Evolutionary conservation across 2,113 vertebrate species (phyloP), one percentile per base, ranked within the genome.

Genomic region (Numida meleagris): DNA sequence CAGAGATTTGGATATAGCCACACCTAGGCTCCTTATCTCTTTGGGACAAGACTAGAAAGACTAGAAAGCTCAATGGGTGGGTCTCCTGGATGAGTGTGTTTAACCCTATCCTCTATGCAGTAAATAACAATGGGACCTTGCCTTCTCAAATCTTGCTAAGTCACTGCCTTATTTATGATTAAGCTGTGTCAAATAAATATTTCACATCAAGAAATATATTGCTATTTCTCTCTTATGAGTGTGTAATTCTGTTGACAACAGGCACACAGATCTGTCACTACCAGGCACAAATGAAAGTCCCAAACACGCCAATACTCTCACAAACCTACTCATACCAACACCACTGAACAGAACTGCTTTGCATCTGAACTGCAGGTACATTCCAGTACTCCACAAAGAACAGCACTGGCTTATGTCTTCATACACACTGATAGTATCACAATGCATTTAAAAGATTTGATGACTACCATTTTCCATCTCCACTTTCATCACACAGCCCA

Each of bases 271-370:
- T 14, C 53, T 53, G 91, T 67, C 1, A 25, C 51, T 61, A 76
- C 48, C 42, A 12, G 8, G 36, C 61, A 33, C 34, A 76, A 70
- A 19, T 24, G 50, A 48, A 92, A 82, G 36, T 21, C 33, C n/a
- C 31, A 25, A 9, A 23, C 3, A 46, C 27, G 10, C 2, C 2
- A 50, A 34, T 2, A 21, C 4, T 11, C 50, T 17, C 7, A 12
- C 12, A 45, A 14, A 23, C 55, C n/a, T 12, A 25, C 3, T 15
- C 53, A 7, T 8, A 9, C 36, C 29, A n/a, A 27, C 50, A 50
- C 43, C 17, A 13, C 21, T 1, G 23, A 71, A 46, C 31, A 59
- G 31, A 59, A 19, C 12, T 23, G 29, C 23, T n/a, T 8, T 50
- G 21, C 48, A 12, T 4, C 24, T 13, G 0, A 36, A 19, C 34